Evolutionary conservation across 2,888 invertebrate species (phyloP).

Genomic region (Plagodis dolabraria): DNA sequence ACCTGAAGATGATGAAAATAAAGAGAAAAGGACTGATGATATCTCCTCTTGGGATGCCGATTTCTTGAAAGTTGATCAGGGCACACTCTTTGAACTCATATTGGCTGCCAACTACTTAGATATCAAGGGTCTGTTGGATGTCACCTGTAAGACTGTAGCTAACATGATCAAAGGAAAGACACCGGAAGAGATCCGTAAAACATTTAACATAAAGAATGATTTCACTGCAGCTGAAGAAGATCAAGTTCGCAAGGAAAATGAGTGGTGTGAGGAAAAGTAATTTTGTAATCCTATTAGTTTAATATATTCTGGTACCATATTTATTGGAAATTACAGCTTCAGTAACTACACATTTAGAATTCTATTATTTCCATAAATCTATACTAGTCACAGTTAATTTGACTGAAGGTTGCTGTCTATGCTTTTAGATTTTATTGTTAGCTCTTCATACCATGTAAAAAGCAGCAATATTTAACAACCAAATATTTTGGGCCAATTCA

Average conservation of each 20-base stretch:
- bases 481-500: no score
- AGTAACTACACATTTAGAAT: no score
- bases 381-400: no score
- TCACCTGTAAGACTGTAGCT: constrained; percentile 99
- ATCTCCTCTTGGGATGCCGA: constrained; percentile 99
- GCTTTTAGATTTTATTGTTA: no score
- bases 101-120: constrained; percentile 98
- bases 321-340: constrained; percentile 6
- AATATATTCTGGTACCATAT: constrained; percentile 12
- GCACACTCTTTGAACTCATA: constrained; percentile 97
- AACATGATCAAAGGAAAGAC: constrained; percentile 99
- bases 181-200: constrained; percentile 98
- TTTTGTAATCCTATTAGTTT: constrained; percentile 3
- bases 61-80: constrained; percentile 99
- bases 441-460: no score
- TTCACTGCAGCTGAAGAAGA: constrained; percentile 98
- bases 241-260: constrained; percentile 98
- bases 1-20: constrained; percentile 98
- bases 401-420: no score
- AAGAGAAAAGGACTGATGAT: constrained; percentile 99
- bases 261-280: constrained; percentile 96
- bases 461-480: no score
- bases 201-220: constrained; percentile 98
- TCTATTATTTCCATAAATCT: no score
- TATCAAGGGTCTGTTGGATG: constrained; percentile 97